phyloP scores from a whole-genome alignment of 1,140 invertebrate species.

The Heliconius hewitsoni region DNA sequence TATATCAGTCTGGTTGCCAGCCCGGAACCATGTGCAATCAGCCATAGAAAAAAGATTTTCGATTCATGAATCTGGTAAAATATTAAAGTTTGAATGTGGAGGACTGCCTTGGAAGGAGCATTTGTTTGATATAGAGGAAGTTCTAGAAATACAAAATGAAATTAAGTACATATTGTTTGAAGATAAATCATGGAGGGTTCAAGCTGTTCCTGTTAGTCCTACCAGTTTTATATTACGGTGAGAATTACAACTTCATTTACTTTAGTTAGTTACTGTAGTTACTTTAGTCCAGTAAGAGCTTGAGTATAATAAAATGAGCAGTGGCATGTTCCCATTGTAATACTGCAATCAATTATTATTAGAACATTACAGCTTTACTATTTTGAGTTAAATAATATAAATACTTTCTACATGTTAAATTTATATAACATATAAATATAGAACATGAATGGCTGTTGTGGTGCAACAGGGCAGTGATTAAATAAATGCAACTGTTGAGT shows the following conservation, averaged over 20 bases:
- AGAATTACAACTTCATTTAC: constrained; percentile 6
- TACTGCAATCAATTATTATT: too few relatives aligned
- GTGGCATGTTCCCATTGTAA: too few relatives aligned
- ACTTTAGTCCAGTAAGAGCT: neutral
- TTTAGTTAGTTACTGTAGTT: neutral
- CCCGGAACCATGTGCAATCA: constrained; percentile 86
- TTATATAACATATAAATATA: too few relatives aligned
- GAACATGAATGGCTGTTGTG: too few relatives aligned
- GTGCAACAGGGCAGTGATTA: too few relatives aligned
- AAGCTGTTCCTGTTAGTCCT: constrained; percentile 87
- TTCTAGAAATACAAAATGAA: constrained; percentile 83
- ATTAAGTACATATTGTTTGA: constrained; percentile 92
- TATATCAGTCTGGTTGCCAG: constrained; percentile 91
- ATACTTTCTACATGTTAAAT: too few relatives aligned
- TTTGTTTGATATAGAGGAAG: constrained; percentile 90
- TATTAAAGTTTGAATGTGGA: constrained; percentile 86
- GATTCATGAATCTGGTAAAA: constrained; percentile 86
- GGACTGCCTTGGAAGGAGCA: constrained; percentile 94
- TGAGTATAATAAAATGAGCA: too few relatives aligned
- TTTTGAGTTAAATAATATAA: too few relatives aligned
- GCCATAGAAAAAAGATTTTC: constrained; percentile 87
- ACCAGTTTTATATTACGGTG: constrained; percentile 91
- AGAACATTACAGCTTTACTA: too few relatives aligned
- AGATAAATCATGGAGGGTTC: constrained; percentile 88
- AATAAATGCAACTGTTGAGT: too few relatives aligned